Evolutionary conservation across 2,797 vertebrate genomes (phyloP).

Genomic region (Enteromius mattozi): DNA sequence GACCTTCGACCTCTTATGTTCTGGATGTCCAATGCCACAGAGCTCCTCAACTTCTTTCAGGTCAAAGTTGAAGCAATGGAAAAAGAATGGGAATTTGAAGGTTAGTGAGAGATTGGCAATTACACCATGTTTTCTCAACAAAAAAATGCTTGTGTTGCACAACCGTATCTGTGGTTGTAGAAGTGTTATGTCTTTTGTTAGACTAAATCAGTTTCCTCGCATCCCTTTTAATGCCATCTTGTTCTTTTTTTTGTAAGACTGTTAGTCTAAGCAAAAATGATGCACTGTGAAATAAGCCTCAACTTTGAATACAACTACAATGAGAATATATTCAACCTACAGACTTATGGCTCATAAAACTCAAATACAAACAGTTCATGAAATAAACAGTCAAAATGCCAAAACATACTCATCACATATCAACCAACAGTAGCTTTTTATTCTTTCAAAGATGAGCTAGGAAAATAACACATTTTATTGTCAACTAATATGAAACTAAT

Average conservation of each 20-base stretch:
- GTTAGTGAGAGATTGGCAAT: constrained; percentile 70
- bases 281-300: neutral
- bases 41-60: constrained; percentile 93
- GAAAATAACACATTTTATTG: neutral
- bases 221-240: constrained; percentile 34
- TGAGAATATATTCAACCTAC: neutral
- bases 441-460: neutral
- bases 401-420: neutral
- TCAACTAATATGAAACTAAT: neutral
- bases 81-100: constrained; percentile 92
- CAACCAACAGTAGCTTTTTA: neutral
- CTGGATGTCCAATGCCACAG: constrained; percentile 95
- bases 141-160: constrained; percentile 1
- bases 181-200: constrained; percentile 52
- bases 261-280: constrained; percentile 56
- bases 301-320: neutral
- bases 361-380: neutral
- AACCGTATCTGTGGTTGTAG: constrained; percentile 35
- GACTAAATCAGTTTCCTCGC: constrained; percentile 35
- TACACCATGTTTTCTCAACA: constrained; percentile 33
- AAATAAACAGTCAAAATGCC: neutral
- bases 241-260: constrained; percentile 26
- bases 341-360: neutral
- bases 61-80: constrained; percentile 90
- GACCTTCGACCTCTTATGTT: constrained; percentile 92